Base-by-base conservation (phyloP, 2,113 vertebrate species). In the Platysteira castanea region DNA sequence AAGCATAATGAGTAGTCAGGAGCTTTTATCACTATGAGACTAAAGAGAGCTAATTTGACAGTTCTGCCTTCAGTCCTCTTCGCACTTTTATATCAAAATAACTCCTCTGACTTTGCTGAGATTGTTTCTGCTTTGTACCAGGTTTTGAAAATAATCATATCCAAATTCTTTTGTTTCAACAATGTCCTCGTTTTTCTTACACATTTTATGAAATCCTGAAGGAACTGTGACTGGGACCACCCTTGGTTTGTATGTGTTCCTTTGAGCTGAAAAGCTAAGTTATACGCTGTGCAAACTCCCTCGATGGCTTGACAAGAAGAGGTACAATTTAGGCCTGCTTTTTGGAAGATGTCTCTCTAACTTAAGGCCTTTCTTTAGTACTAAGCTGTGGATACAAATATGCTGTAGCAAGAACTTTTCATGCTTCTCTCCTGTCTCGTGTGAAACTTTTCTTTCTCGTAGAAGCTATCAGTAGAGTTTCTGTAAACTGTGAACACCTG, bases 1-100 rank as follows among this genome's bases (percentile, higher is more conserved):
- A 37, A 63, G 15, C 11, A 54, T 75, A 88, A 89, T 57, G 21
- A 88, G 47, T 52, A 96, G 67, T 74, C 64, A 86, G 20, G 8
- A 86, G 75, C 63, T 94, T 93, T 94, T 88, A 94, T 95, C 94
- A 76, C 84, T 95, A 90, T 57, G 37, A 95, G 96, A 97, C 96
- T 93, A 96, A 84, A 95, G 82, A 91, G 61, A 96, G 86, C 75
- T 97, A 90, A 97, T 96, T 93, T 97, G 96, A 93, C 97, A 95
- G 93, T 59, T 97, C 68, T 93, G 68, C 52, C 52, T 87, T 88
- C 63, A 86, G 44, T 63, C 35, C 92, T 64, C 44, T 77, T 93
- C 2, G 0, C 75, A 52, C 53, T 90, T 91, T 94, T 70, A 52
- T 49, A 87, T 74, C 59, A 86, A 65, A 93, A 96, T 88, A 77